Evolutionary conservation across 2,113 vertebrate genomes (phyloP).

Genomic region (Daphoenositta chrysoptera): DNA sequence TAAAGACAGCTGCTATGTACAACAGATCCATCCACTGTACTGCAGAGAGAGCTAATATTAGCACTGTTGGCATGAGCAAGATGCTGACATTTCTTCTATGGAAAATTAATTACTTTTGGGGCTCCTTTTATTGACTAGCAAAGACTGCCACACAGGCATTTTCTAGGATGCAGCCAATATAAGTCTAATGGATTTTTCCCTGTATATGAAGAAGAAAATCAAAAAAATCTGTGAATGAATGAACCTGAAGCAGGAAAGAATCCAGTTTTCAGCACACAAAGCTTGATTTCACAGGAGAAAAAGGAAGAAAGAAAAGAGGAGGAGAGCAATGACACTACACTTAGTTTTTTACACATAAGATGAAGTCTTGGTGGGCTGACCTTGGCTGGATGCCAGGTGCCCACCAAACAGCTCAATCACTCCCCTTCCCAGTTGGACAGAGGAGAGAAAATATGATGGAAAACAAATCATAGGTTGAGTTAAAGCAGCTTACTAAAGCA

Average conservation of each 20-base stretch:
- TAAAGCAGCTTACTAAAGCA: neutral
- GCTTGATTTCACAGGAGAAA: neutral
- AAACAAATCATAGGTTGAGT: neutral
- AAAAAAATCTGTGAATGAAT: neutral
- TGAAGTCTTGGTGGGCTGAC: neutral
- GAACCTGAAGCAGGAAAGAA: neutral
- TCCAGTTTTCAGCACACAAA: neutral
- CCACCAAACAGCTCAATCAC: neutral
- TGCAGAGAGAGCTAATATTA: neutral
- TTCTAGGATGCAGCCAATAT: neutral
- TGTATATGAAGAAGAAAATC: neutral
- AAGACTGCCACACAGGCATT: neutral
- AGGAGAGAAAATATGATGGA: neutral
- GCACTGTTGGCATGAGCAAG: neutral
- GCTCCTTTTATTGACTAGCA: neutral
- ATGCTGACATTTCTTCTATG: neutral
- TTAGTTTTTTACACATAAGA: neutral
- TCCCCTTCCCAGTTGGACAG: neutral
- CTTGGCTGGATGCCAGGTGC: neutral
- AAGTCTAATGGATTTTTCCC: neutral
- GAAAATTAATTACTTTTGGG: neutral
- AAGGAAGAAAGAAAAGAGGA: neutral
- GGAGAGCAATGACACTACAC: rapidly evolving
- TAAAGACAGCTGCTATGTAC: neutral
- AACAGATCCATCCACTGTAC: neutral